Percentiles rank a stretch among this genome's conserved stretches.
These are phyloP conservation scores for Melopsittacus undulatus DNA, from an alignment of 2,797 vertebrate species.

Conservation along the genomic window DNA sequence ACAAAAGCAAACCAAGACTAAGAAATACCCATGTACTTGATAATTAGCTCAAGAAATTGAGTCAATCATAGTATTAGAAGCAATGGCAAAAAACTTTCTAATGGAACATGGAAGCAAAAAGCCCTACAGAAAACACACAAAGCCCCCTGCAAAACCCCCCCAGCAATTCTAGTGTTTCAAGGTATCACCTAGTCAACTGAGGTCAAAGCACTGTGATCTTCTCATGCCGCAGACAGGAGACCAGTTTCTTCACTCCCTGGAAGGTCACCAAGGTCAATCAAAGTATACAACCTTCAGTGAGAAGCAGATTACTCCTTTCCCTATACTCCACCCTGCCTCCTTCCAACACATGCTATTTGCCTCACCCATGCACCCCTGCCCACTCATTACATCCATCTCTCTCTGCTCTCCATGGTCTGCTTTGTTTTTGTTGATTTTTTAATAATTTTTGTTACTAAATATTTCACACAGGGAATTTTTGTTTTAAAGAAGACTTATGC, in stretches of 20 bases:
- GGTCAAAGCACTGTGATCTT: background rate
- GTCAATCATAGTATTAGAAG: background rate
- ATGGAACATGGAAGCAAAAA: background rate
- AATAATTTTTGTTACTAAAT: background rate
- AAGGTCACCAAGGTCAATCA: background rate
- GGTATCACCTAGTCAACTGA: background rate
- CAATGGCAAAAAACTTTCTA: background rate
- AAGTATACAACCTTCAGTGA: background rate
- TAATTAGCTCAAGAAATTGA: background rate
- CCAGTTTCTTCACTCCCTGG: background rate
- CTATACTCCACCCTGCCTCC: background rate
- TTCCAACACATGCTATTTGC: rapidly evolving
- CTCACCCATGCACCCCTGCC: background rate
- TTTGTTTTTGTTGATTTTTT: rapidly evolving
- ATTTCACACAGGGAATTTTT: background rate
- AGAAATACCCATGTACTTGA: background rate
- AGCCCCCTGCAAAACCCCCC: background rate
- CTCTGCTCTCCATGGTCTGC: background rate
- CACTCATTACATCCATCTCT: rapidly evolving
- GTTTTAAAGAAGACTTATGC: background rate
- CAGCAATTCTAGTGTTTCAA: background rate
- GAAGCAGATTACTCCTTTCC: background rate
- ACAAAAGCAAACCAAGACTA: background rate
- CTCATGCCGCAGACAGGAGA: background rate
- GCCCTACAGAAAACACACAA: background rate